Evolutionary conservation across 2,113 vertebrate species (phyloP), one percentile per base, ranked within the genome.

Genomic region (Epinephelus cyanopodus): DNA sequence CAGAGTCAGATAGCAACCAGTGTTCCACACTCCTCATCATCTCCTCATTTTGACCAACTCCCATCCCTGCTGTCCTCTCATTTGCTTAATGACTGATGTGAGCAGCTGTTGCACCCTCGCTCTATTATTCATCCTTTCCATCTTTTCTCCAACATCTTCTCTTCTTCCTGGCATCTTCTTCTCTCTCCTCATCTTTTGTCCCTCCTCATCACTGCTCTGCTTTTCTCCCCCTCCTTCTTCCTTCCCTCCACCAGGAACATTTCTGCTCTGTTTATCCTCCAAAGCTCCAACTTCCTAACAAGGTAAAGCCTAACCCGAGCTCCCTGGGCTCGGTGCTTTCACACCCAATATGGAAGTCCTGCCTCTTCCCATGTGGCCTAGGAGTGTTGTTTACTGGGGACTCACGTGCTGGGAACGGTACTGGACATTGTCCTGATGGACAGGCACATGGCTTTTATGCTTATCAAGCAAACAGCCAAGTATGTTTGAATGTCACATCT

Each of bases 291-390:
- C 92, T 96, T 93, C 95, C 95, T 95, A 95, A 95, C 92, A 96
- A 95, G 95, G 95, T 90, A 95, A 95, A 91, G 84, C 86, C 81
- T 29, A 76, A 63, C 82, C 74, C 39, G 7, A 66, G 83, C 66
- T 48, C 65, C 62, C 63, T 52, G 67, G 27, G 56, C 85, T 79
- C 71, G 37, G 57, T 2, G 56, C 82, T 82, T 95, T 94, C 93
- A 92, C 94, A 94, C 95, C 94, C 95, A 95, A 95, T 95, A 95
- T 95, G 95, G 94, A 94, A 93, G 91, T 95, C 79, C 77, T 84
- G 74, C 84, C 87, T 76, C 73, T 80, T 81, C 85, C 91, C 76
- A 74, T 80, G 87, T 86, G 86, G 77, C 67, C 71, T 74, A 13
- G 73, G 27, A 81, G 77, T 61, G 56, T 76, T 91, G 88, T 84